Evolutionary conservation across 1,140 invertebrate species (phyloP), one percentile per base, ranked within the genome.

Genomic region (Ptiloglossa arizonensis): DNA sequence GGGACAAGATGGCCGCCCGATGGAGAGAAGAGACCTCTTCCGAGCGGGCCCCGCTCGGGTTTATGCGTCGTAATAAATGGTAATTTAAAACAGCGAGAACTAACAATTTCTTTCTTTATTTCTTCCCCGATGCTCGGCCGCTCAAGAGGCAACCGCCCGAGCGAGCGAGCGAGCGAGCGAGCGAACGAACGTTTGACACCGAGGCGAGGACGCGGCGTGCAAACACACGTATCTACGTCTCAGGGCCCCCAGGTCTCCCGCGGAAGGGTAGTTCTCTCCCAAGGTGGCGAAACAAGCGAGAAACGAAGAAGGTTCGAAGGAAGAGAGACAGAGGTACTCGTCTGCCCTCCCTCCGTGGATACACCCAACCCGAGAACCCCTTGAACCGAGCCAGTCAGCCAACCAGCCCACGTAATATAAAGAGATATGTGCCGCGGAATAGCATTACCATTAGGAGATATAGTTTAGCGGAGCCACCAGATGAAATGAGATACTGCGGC

Each of bases 61-160:
- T 92, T 93, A 93, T 90, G 91, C 87, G 90, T 92, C 87, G 91
- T 93, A 93, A 93, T 92, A 92, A 92, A 93, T 93, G 92, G 91
- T 92, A 93, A 93, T 93, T 93, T 93, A 93, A 93, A 93, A 91
- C 92, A 93, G 92, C 89, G 91, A 93, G 91, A 93, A 93, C 91
- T 92, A 92, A 92, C 90, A 92, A 91, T 93, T 93, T 92, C 90
- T 91, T 92, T 90, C 91, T 93, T 92, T 91, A 89, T 92, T 92
- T 91, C 89, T 88, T 82, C 79, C 77, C 83, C 72, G 76, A 74
- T 81, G 83, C 79, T 85, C 73, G 63, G 78, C 75, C 41, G 83
- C 78, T 81, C 77, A 41, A 64, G 70, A 71, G 64, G 59, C 70
- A 79, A n/a, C 71, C 77, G 56, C 17, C 24, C 22, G 52, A 59